These are phyloP conservation scores for Cylindroiulus punctatus DNA, from an alignment of 2,888 invertebrate species.

Conservation along the genomic window DNA sequence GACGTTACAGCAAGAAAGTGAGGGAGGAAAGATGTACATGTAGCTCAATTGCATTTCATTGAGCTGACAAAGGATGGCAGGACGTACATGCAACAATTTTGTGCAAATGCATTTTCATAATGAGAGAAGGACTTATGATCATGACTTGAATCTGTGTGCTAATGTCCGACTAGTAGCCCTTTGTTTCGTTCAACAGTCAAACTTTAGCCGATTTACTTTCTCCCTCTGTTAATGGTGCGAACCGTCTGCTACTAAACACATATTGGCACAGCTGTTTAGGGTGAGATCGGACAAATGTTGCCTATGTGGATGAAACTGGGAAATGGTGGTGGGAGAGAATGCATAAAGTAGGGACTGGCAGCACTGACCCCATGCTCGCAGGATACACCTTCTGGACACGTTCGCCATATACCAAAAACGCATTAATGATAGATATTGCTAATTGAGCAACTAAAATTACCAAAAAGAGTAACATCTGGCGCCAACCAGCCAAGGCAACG, in stretches of 20 bases:
- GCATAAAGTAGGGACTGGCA: not conserved
- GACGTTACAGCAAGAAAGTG: not conserved
- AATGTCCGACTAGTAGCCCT: not conserved
- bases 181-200: no score
- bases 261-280: not conserved
- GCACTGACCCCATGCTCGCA: not conserved
- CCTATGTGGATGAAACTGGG: not conserved
- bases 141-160: not conserved
- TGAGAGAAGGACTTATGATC: no score
- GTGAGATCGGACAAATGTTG: constrained; percentile 4
- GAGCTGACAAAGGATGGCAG: not conserved
- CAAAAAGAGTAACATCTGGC: constrained; percentile 24
- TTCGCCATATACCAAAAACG: not conserved
- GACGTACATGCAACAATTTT: no score
- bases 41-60: not conserved
- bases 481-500: not conserved
- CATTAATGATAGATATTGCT: constrained; percentile 30
- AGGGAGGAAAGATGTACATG: not conserved
- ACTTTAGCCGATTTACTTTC: not conserved
- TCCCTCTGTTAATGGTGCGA: not conserved
- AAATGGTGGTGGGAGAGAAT: not conserved
- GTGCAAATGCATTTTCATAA: no score
- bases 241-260: constrained; percentile 19
- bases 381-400: constrained; percentile 5
- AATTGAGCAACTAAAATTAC: constrained; percentile 39